phyloP scores from a whole-genome alignment of 2,797 vertebrate genomes.

The Silurus lanzhouensis region DNA sequence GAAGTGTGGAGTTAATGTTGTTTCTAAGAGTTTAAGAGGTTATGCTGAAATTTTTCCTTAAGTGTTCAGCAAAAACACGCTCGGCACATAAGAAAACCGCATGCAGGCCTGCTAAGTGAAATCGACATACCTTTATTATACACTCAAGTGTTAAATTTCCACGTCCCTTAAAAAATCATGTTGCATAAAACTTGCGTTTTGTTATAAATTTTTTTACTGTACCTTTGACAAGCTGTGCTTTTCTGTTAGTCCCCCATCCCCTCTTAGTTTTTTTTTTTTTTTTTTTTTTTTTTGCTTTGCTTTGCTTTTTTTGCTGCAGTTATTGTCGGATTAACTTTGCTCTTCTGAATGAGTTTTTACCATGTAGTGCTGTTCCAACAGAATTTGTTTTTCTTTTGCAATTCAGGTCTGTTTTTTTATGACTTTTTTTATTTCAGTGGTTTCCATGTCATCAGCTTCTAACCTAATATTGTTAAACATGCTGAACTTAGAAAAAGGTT shows the following conservation, averaged over 20 bases:
- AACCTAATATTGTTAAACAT: not conserved
- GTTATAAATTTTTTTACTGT: not conserved
- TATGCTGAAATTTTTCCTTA: not conserved
- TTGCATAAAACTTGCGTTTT: not conserved
- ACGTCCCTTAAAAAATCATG: not conserved
- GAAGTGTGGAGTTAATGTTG: not conserved
- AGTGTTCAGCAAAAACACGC: not conserved
- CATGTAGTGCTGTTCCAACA: not conserved
- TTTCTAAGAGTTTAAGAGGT: not conserved
- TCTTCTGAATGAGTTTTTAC: not conserved
- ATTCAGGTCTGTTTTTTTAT: not conserved
- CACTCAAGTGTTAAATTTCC: not conserved
- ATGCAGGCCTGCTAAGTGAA: not conserved
- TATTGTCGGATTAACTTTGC: not conserved
- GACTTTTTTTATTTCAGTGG: too few species aligned
- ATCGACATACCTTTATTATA: constrained; percentile 2
- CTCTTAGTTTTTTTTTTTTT: too few species aligned
- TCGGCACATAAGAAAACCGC: not conserved
- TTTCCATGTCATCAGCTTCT: not conserved
- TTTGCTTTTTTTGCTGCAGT: not conserved
- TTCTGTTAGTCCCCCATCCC: not conserved
- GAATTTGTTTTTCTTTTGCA: not conserved
- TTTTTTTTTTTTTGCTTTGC: too few species aligned
- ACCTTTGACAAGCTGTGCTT: not conserved
- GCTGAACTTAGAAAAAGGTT: not conserved